These are phyloP conservation scores for Sus cebifrons DNA, from an alignment of 2,797 vertebrate species.

Conservation along the genomic window DNA sequence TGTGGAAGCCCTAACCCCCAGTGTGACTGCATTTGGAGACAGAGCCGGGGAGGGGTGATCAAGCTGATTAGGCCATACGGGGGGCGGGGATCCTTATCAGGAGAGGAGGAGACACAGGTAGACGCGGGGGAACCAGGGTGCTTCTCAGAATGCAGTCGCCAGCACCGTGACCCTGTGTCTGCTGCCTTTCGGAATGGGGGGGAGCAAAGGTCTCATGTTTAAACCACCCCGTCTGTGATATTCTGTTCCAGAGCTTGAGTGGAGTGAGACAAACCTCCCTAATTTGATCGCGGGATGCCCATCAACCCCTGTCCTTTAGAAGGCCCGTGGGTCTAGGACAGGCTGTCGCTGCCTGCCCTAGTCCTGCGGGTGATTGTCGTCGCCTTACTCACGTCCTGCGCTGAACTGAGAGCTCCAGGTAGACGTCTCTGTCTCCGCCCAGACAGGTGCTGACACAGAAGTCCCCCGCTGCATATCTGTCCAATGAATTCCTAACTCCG, in stretches of 20 bases:
- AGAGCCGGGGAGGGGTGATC: neutral
- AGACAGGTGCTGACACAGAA: neutral
- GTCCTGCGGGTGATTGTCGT: neutral
- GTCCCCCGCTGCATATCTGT: fast-evolving
- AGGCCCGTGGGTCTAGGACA: neutral
- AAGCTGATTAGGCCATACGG: neutral
- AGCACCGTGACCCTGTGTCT: neutral
- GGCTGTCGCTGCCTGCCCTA: too few species aligned
- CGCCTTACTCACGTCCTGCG: neutral
- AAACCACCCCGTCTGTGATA: neutral
- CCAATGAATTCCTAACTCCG: neutral
- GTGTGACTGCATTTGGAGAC: neutral
- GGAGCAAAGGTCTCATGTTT: neutral
- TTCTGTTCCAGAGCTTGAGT: too few species aligned
- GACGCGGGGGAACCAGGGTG: too few species aligned
- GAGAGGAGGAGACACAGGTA: too few species aligned
- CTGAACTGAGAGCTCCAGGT: neutral
- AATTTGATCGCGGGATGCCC: neutral
- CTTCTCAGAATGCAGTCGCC: neutral
- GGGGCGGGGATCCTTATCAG: too few species aligned
- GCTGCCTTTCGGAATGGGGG: neutral
- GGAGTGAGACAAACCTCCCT: neutral
- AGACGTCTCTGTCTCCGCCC: neutral
- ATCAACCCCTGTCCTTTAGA: neutral
- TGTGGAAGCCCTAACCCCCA: neutral